Percentiles rank a stretch among this genome's conserved stretches.
phyloP scores from a whole-genome alignment of 2,113 vertebrate genomes.

The Microtus ochrogaster region DNA sequence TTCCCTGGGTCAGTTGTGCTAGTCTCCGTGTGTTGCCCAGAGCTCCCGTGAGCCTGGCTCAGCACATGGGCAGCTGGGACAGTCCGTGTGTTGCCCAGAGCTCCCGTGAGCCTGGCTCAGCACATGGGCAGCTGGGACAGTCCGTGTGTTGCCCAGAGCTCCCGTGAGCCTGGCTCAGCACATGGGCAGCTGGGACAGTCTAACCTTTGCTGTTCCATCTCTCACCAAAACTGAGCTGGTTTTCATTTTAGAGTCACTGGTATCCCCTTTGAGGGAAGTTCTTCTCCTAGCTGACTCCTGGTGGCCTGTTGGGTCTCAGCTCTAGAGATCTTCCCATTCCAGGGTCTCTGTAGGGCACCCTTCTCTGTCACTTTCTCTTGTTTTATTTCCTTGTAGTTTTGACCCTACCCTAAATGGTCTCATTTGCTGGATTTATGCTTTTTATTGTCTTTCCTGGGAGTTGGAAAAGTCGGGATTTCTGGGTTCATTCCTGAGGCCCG shows the following conservation, averaged over 20 bases:
- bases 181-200: background rate
- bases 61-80: background rate
- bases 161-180: accelerated
- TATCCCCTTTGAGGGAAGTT: background rate
- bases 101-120: accelerated
- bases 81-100: background rate
- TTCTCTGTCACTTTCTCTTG: no score
- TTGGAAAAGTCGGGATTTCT: background rate
- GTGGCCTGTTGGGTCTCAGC: background rate
- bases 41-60: accelerated
- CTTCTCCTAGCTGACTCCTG: background rate
- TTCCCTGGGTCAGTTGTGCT: background rate
- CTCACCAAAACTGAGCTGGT: background rate
- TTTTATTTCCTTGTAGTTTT: background rate
- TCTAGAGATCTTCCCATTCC: background rate
- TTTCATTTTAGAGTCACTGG: background rate
- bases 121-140: background rate
- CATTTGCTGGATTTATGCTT: background rate
- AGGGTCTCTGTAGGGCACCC: accelerated
- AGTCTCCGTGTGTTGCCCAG: background rate
- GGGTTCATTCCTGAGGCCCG: background rate
- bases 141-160: background rate
- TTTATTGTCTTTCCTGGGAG: background rate
- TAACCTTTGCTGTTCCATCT: background rate
- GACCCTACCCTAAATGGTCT: background rate